phyloP scores from a whole-genome alignment of 1,140 invertebrate genomes.

The Carposina sasakii region DNA sequence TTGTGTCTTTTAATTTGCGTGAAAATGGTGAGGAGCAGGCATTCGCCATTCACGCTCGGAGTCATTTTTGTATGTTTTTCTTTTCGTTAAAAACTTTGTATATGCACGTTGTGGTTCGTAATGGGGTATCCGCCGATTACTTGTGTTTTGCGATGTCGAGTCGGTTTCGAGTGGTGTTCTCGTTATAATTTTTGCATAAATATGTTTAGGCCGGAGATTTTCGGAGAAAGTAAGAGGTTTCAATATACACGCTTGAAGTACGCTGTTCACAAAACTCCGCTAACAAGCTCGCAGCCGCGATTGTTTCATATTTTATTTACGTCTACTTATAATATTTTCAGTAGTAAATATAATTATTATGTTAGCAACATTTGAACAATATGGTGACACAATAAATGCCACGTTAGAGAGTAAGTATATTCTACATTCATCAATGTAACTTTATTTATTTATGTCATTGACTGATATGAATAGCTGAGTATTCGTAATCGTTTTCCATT shows the following conservation, averaged over 20 bases:
- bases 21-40: constrained; percentile 63
- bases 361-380: too few species aligned
- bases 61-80: constrained; percentile 44
- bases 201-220: constrained; percentile 47
- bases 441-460: too few species aligned
- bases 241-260: constrained; percentile 52
- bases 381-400: too few species aligned
- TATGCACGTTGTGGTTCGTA: constrained; percentile 26
- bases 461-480: too few species aligned
- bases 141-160: constrained; percentile 33
- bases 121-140: constrained; percentile 44
- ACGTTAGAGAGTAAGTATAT: too few species aligned
- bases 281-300: constrained; percentile 32
- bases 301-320: too few species aligned
- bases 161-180: constrained; percentile 45
- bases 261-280: constrained; percentile 43
- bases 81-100: constrained; percentile 40
- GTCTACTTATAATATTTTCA: too few species aligned
- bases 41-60: constrained; percentile 42
- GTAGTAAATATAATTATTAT: too few species aligned
- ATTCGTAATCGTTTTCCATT: too few species aligned
- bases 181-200: constrained; percentile 65
- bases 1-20: constrained; percentile 71
- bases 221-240: constrained; percentile 27
- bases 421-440: too few species aligned